Percentiles rank a stretch among this genome's conserved stretches.
Evolutionary conservation across 2,113 vertebrate species (phyloP).

Genomic region (Panthera leo): DNA sequence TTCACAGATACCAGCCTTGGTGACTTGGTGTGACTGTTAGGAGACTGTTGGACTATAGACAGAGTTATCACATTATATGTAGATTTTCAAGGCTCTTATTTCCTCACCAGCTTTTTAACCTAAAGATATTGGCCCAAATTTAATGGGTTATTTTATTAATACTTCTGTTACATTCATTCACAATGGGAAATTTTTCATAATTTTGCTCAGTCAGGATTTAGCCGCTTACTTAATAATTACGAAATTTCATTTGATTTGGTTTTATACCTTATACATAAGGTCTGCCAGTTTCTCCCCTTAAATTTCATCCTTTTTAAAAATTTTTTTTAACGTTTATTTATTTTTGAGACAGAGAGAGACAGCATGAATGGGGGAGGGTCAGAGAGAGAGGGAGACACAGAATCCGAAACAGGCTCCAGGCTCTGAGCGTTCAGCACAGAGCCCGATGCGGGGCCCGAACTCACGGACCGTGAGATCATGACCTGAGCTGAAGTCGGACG

Average conservation of each 20-base stretch:
- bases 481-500: too few relatives aligned
- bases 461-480: too few relatives aligned
- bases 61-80: neutral
- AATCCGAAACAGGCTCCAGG: too few relatives aligned
- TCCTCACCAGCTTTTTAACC: neutral
- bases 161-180: constrained; percentile 62
- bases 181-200: constrained; percentile 69
- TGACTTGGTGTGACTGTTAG: neutral
- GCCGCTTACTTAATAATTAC: constrained; percentile 66
- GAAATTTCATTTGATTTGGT: constrained; percentile 74
- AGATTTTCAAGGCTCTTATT: neutral
- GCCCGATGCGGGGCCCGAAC: too few relatives aligned
- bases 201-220: constrained; percentile 76
- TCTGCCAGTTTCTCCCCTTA: constrained; percentile 70
- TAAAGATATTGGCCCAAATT: constrained; percentile 50
- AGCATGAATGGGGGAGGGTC: too few relatives aligned
- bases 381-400: too few relatives aligned
- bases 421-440: too few relatives aligned
- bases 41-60: neutral
- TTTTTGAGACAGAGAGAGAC: too few relatives aligned
- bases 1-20: neutral
- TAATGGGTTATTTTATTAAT: constrained; percentile 60
- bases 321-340: too few relatives aligned
- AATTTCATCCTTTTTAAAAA: constrained; percentile 60
- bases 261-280: constrained; percentile 72